phyloP scores from a whole-genome alignment of 23 tunicate species.

The Trididemnum nubilum region DNA sequence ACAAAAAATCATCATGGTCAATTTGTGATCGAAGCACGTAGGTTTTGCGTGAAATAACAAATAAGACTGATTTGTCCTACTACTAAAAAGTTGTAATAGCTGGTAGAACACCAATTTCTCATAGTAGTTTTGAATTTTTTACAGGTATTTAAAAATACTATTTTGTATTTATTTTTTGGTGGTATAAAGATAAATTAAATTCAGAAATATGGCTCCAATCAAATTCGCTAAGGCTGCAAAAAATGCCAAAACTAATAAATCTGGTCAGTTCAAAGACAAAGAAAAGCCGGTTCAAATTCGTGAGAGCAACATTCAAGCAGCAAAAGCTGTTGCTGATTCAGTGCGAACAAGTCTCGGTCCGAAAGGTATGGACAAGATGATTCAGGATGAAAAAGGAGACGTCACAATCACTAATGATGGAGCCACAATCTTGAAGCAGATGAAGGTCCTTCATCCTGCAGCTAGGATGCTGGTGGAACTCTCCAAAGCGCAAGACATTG shows the following conservation, averaged over 20 bases:
- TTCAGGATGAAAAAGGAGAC: slow-evolving; percentile 98
- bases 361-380: slow-evolving; percentile 99
- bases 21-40: too few relatives aligned
- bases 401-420: slow-evolving; percentile 99
- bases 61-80: too few relatives aligned
- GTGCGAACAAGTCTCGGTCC: slow-evolving; percentile 97
- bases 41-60: too few relatives aligned
- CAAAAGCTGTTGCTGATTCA: slow-evolving; percentile 98
- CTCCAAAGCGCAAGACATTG: slow-evolving; percentile 97
- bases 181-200: too few relatives aligned
- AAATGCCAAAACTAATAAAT: slow-evolving; percentile 8
- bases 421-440: slow-evolving; percentile 94
- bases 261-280: slow-evolving; percentile 81
- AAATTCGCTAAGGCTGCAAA: slow-evolving; percentile 15
- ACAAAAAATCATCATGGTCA: too few relatives aligned
- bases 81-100: too few relatives aligned
- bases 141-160: too few relatives aligned
- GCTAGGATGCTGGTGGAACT: slow-evolving; percentile 97
- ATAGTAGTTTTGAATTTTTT: too few relatives aligned
- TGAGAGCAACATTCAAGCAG: slow-evolving; percentile 94
- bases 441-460: slow-evolving; percentile 99
- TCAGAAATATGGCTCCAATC: slow-evolving; percentile 56
- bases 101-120: too few relatives aligned
- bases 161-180: too few relatives aligned
- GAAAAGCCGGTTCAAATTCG: slow-evolving; percentile 97